phyloP scores from a whole-genome alignment of 2,113 vertebrate genomes.

The Platichthys stellatus region DNA sequence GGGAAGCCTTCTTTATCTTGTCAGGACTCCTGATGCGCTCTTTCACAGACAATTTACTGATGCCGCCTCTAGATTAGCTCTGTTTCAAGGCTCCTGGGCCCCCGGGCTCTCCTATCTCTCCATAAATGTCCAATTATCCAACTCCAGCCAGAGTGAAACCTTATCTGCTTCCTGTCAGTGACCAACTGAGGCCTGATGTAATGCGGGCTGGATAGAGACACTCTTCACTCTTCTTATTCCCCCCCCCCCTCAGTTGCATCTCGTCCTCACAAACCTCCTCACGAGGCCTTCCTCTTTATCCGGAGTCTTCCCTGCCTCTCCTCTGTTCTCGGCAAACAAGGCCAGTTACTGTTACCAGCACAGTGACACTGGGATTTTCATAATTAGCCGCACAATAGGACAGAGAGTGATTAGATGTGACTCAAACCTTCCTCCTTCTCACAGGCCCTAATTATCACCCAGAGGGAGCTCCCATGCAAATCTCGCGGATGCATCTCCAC shows the following conservation, averaged over 20 bases:
- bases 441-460: constrained; percentile 49
- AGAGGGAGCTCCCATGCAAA: constrained; percentile 24
- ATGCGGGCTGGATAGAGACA: constrained; percentile 58
- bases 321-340: constrained; percentile 17
- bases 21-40: constrained; percentile 78
- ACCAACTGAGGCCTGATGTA: constrained; percentile 66
- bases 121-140: constrained; percentile 82
- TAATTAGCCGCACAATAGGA: constrained; percentile 45
- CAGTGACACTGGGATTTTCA: constrained; percentile 17
- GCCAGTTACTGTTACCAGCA: constrained; percentile 26
- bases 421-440: constrained; percentile 40
- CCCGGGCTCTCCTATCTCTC: constrained; percentile 72
- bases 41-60: constrained; percentile 80
- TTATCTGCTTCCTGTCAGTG: constrained; percentile 79
- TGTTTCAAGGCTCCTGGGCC: constrained; percentile 78
- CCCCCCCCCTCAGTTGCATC: constrained; percentile 18
- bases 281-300: constrained; percentile 31
- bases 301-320: not conserved
- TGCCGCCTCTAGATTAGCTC: constrained; percentile 76
- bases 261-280: constrained; percentile 32
- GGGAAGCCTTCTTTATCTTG: constrained; percentile 76
- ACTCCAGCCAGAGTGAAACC: constrained; percentile 74
- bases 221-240: constrained; percentile 43
- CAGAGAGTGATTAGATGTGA: constrained; percentile 48
- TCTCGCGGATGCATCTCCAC: not conserved